These are phyloP conservation scores for Hydrozoanthus gracilis DNA, from an alignment of 92 coral and sea anemone genomes.

Conservation along the genomic window DNA sequence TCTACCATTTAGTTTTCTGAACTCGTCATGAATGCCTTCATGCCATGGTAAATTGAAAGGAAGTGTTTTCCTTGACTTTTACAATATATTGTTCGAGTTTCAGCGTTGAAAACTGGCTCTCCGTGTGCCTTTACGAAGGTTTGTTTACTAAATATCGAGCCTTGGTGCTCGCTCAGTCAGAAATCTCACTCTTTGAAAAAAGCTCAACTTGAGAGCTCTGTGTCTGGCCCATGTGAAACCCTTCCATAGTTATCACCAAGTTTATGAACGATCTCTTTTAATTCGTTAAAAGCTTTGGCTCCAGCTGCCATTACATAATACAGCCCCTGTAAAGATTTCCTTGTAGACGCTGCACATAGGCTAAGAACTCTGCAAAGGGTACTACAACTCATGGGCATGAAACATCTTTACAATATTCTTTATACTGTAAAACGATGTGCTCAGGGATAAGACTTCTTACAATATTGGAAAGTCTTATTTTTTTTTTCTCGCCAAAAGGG, in stretches of 20 bases:
- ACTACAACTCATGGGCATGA: conserved; percentile 56
- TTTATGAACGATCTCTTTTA: conserved; percentile 53
- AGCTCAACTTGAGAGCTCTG: neutral
- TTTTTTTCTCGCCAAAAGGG: conserved; percentile 66
- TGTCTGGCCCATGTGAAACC: neutral
- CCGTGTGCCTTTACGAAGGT: neutral
- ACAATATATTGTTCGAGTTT: neutral
- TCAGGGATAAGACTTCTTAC: conserved; percentile 60
- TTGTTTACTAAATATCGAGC: conserved; percentile 1
- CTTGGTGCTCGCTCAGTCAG: neutral
- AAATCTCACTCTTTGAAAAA: neutral
- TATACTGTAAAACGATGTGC: conserved; percentile 60
- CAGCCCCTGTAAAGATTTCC: conserved; percentile 57
- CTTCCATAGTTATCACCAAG: conserved; percentile 54
- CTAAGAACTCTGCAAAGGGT: conserved; percentile 48
- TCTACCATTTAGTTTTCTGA: neutral
- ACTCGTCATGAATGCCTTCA: neutral
- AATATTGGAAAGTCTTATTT: conserved; percentile 59
- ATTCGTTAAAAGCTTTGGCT: conserved; percentile 60
- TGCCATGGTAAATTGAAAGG: neutral
- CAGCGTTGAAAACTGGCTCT: neutral
- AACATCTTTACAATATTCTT: conserved; percentile 52
- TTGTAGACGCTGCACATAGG: conserved; percentile 56
- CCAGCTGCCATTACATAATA: conserved; percentile 47
- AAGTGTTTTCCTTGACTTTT: neutral